These are phyloP conservation scores for Ptilorrhoa leucosticta DNA, from an alignment of 2,113 vertebrate genomes.

Conservation along the genomic window DNA sequence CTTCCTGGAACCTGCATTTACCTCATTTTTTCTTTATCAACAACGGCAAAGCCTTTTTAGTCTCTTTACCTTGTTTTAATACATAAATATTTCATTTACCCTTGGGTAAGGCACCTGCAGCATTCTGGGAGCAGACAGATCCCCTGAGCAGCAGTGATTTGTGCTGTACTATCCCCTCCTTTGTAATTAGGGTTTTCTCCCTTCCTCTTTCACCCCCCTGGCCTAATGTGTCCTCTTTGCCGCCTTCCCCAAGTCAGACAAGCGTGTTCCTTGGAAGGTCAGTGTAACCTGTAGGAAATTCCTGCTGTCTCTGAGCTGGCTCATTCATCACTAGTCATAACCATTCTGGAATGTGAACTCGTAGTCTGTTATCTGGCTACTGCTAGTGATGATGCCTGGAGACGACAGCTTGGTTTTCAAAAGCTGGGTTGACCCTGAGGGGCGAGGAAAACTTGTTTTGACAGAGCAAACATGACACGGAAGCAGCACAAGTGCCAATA, in stretches of 20 bases:
- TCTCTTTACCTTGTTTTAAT: neutral
- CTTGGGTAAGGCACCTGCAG: neutral
- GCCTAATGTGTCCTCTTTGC: neutral
- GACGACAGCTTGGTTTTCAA: constrained; percentile 61
- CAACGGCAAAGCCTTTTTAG: neutral
- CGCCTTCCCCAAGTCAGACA: constrained; percentile 4
- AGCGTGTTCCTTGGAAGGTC: constrained; percentile 39
- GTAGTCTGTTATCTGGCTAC: constrained; percentile 34
- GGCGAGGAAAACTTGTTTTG: constrained; percentile 60
- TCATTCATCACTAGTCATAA: constrained; percentile 54
- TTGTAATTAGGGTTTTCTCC: neutral
- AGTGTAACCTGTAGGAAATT: constrained; percentile 60
- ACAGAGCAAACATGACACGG: constrained; percentile 23
- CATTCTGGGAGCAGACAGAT: neutral
- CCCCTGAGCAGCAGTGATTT: neutral
- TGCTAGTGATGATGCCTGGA: constrained; percentile 36
- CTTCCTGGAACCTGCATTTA: neutral
- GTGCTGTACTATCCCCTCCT: neutral
- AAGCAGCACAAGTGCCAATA: constrained; percentile 8
- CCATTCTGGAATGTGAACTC: constrained; percentile 48
- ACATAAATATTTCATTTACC: neutral
- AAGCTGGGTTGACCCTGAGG: constrained; percentile 53
- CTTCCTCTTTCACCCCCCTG: neutral
- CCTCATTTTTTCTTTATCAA: neutral
- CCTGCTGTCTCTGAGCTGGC: constrained; percentile 30